A percentile compares a stretch with the other conserved stretches of the same genome.
Evolutionary conservation across 2,888 invertebrate genomes (phyloP).

Genomic region (Drosophila neonasuta): DNA sequence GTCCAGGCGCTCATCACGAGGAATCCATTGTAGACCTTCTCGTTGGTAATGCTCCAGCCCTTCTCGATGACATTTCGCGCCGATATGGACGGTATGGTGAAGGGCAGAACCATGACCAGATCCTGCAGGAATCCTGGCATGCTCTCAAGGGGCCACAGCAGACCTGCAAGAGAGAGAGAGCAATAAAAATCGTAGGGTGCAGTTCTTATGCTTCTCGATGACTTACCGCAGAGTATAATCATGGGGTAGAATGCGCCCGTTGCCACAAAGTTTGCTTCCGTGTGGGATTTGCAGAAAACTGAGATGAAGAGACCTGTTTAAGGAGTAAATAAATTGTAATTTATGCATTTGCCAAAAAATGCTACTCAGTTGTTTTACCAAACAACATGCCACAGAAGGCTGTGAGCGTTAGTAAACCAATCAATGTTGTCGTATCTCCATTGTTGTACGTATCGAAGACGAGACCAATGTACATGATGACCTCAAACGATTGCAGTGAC

Average conservation of each 20-base stretch:
- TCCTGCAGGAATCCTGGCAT: conserved; percentile 86
- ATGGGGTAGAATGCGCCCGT: conserved; percentile 95
- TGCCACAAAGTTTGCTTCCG: conserved; percentile 91
- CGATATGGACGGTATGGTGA: conserved; percentile 90
- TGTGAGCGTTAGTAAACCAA: conserved; percentile 86
- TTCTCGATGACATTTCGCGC: conserved; percentile 89
- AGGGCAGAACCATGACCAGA: conserved; percentile 87
- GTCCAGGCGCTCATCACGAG: conserved; percentile 87
- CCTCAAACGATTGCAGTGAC: conserved; percentile 86
- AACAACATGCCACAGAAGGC: conserved; percentile 94
- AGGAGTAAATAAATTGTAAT: background rate
- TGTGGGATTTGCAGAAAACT: conserved; percentile 89
- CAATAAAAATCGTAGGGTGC: background rate
- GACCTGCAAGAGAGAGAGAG: conserved; percentile 78
- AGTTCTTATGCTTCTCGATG: background rate
- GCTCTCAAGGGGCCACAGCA: conserved; percentile 87
- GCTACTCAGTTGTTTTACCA: conserved; percentile 79
- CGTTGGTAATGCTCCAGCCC: conserved; percentile 87
- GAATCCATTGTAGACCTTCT: conserved; percentile 89
- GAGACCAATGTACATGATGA: conserved; percentile 81
- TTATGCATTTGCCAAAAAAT: background rate
- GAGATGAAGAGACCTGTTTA: conserved; percentile 89
- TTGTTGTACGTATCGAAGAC: conserved; percentile 82
- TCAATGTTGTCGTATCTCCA: conserved; percentile 83
- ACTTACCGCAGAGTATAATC: conserved; percentile 92